Percentiles rank a stretch among this genome's conserved stretches.
These are phyloP conservation scores for Candidula unifasciata DNA, from an alignment of 2,888 invertebrate species.

Conservation along the genomic window DNA sequence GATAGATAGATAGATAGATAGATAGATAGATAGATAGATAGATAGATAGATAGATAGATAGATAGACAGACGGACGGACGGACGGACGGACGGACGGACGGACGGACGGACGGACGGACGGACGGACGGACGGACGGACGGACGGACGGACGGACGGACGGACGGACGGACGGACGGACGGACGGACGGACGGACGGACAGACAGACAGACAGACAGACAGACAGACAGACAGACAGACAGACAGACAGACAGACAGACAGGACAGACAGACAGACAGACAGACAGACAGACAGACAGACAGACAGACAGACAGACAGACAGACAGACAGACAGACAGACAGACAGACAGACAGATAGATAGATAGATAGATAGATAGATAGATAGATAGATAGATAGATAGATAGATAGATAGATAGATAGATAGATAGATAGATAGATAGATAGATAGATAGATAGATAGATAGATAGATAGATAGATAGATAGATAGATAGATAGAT, in stretches of 20 bases:
- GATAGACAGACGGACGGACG: no score
- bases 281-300: no score
- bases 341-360: no score
- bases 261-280: no score
- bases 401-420: not conserved
- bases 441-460: no score
- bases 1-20: not conserved
- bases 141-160: constrained; percentile 21
- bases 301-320: constrained; percentile 9
- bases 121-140: constrained; percentile 25
- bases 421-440: not conserved
- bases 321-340: no score
- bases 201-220: not conserved
- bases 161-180: constrained; percentile 22
- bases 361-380: no score
- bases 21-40: constrained; percentile 1
- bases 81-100: no score
- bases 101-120: constrained; percentile 25
- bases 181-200: not conserved
- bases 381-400: not conserved
- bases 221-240: constrained; percentile 39
- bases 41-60: no score
- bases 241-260: no score
- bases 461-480: no score
- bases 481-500: no score